Percentiles rank a stretch among this genome's conserved stretches.
These are phyloP conservation scores for Drosophila putrida DNA, from an alignment of 2,888 invertebrate species.

Conservation along the genomic window DNA sequence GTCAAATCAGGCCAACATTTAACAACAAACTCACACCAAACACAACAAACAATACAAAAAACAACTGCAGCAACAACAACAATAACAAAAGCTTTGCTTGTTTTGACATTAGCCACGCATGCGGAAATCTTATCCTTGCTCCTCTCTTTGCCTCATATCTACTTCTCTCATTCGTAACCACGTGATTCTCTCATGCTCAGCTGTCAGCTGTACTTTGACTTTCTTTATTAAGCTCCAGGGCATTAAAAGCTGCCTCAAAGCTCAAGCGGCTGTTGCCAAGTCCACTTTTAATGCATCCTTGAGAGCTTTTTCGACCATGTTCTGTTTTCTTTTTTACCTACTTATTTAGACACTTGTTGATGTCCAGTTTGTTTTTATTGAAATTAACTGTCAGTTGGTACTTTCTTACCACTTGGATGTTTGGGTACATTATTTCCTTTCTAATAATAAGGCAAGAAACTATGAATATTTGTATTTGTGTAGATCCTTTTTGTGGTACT, in stretches of 20 bases:
- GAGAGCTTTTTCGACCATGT: constrained; percentile 42
- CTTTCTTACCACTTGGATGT: too few relatives aligned
- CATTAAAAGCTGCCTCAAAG: constrained; percentile 36
- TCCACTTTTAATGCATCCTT: constrained; percentile 21
- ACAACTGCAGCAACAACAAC: constrained; percentile 5
- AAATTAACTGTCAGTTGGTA: neutral
- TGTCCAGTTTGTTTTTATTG: constrained; percentile 13
- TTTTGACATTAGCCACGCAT: constrained; percentile 68
- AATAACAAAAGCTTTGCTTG: constrained; percentile 29
- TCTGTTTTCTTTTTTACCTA: neutral
- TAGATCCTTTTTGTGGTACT: too few relatives aligned
- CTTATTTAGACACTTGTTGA: constrained; percentile 64
- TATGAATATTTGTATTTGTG: too few relatives aligned
- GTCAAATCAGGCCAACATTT: constrained; percentile 69
- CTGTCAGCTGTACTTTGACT: constrained; percentile 53
- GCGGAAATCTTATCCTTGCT: constrained; percentile 46
- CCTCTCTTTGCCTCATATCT: neutral
- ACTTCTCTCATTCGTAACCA: constrained; percentile 28
- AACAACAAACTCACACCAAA: constrained; percentile 64
- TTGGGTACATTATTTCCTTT: too few relatives aligned
- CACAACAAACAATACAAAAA: constrained; percentile 13
- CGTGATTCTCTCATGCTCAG: constrained; percentile 50
- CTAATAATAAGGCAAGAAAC: too few relatives aligned
- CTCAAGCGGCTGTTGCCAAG: constrained; percentile 41
- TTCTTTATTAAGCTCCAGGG: constrained; percentile 33